Conservation (phyloP, 2,113 vertebrate species). For the Anoura caudifer region DNA sequence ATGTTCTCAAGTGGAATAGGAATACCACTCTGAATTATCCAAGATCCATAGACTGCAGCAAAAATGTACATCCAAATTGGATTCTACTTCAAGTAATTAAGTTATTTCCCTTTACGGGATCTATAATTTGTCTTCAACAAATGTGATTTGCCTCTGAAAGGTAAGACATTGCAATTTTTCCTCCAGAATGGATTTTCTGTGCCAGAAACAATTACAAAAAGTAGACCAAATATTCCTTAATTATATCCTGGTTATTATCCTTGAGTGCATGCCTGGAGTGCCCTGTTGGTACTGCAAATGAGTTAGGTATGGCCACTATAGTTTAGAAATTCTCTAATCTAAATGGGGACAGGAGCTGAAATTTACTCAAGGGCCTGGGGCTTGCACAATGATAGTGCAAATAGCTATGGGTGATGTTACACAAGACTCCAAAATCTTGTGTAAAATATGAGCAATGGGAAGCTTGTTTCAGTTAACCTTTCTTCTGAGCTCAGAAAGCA, state of each 20-base stretch:
- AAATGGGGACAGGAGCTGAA: conserved; percentile 36
- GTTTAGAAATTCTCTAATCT: conserved; percentile 50
- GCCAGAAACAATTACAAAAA: conserved; percentile 67
- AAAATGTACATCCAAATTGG: conserved; percentile 69
- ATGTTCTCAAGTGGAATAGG: conserved; percentile 57
- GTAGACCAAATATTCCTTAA: conserved; percentile 68
- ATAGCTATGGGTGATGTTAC: conserved; percentile 52
- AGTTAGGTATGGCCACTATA: background rate
- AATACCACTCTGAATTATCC: conserved; percentile 61
- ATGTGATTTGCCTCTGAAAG: conserved; percentile 68
- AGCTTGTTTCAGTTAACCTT: conserved; percentile 38
- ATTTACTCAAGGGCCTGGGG: conserved; percentile 65
- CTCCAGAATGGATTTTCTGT: conserved; percentile 63
- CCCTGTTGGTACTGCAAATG: background rate
- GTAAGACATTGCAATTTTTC: conserved; percentile 69
- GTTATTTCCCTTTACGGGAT: conserved; percentile 68
- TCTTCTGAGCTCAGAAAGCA: background rate
- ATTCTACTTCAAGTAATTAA: conserved; percentile 73
- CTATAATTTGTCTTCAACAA: conserved; percentile 70
- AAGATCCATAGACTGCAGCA: conserved; percentile 60
- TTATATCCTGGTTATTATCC: conserved; percentile 45
- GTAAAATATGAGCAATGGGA: conserved; percentile 51
- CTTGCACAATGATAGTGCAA: conserved; percentile 66
- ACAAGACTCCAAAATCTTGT: conserved; percentile 66
- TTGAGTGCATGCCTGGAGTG: background rate